Conservation (phyloP, 2,888 invertebrate species). For the Frankliniella intonsa region DNA sequence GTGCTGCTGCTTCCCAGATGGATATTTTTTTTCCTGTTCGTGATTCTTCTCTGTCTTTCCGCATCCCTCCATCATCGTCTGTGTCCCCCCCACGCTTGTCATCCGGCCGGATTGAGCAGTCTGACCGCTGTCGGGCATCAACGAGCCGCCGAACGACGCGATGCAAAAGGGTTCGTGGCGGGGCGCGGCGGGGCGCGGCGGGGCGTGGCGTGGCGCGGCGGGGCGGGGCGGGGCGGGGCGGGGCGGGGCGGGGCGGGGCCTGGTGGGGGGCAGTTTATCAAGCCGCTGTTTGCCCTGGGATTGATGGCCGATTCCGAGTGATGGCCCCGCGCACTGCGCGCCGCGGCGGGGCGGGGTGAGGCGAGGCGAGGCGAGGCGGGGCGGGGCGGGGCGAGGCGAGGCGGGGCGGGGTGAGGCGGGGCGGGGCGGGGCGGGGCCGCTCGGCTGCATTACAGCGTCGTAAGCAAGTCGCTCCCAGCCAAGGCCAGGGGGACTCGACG, state of each 20-base stretch:
- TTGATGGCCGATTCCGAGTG: conserved; percentile 10
- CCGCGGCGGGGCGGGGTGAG: too few species aligned
- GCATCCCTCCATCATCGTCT: background rate
- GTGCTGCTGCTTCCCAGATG: too few species aligned
- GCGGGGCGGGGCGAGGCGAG: background rate
- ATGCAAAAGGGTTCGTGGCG: too few species aligned
- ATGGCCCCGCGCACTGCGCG: background rate
- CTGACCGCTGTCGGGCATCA: background rate
- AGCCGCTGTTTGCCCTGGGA: conserved; percentile 6
- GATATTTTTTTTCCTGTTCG: too few species aligned
- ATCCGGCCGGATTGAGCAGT: background rate
- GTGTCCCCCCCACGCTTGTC: background rate
- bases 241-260: background rate
- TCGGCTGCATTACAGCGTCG: too few species aligned
- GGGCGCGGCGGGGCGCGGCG: background rate
- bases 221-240: background rate
- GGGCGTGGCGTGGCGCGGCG: background rate
- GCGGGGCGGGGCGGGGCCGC: too few species aligned
- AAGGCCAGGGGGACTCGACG: too few species aligned
- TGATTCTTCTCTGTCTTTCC: too few species aligned
- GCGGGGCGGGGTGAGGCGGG: too few species aligned
- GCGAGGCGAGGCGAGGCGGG: background rate
- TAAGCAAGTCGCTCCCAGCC: too few species aligned
- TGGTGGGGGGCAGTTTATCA: background rate
- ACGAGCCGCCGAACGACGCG: background rate